Evolutionary conservation across 2,888 invertebrate species (phyloP), one percentile per base, ranked within the genome.

Genomic region (Leptinotarsa haldemani): DNA sequence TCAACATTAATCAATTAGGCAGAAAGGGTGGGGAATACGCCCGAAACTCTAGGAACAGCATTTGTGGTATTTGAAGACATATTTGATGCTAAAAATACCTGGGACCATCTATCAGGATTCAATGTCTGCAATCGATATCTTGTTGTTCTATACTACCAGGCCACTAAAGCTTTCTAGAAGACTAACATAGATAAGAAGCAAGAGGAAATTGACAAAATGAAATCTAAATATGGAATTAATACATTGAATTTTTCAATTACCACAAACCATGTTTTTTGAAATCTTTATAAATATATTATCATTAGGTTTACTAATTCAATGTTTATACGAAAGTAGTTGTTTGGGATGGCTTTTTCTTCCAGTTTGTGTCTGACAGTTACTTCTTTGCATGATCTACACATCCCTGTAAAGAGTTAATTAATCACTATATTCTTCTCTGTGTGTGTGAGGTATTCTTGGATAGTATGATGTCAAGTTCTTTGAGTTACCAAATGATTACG

Each of bases 11-110:
- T 20, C 99, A 3, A 99, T 99, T 79, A 89, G 99, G 82, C 99
- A 99, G 89, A 99, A 76, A 90, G 99, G 89, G 96, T 98, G 48
- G 99, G 99, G 1, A 99, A 98, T 85, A 99, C 98, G 30, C 95
- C 98, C 16, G 99, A 99, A 88, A 97, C 98, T 0, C 92, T 97
- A 87, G 99, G 99, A 69, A 99, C 99, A 48, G 99, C 99, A 20
- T 99, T 99, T 91, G 98, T 99, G 65, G 97, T 99, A 0, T 99
- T 98, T 88, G 99, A 99, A 89, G 99, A 99, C 86, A 99, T 99
- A 83, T 99, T 99, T 90, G 99, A 99, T 91, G 99, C 99, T 0
- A 99, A 99, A 88, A 68, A 99, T 90, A 99, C 99, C 4, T 99
- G 99, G 88, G 99, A 99, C 25, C 25, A 25, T 25, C 25, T 25